Evolutionary conservation across 2,797 vertebrate genomes (phyloP).

Genomic region (Chaunax sp.): DNA sequence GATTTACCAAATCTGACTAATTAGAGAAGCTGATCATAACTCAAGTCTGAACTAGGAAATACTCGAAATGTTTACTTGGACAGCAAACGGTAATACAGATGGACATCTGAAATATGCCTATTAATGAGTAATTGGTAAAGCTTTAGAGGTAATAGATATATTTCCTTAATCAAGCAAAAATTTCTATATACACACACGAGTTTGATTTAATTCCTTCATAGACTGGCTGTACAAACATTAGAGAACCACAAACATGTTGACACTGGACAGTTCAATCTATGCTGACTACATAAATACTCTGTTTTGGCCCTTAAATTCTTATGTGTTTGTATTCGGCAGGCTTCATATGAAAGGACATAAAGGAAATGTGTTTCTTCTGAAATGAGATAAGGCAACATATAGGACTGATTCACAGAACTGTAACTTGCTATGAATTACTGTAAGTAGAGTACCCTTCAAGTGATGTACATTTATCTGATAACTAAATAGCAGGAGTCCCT

Average conservation of each 20-base stretch:
- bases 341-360: constrained; percentile 26
- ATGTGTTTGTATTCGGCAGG: constrained; percentile 16
- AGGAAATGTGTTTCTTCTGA: constrained; percentile 11
- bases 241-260: constrained; percentile 12
- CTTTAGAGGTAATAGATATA: constrained; percentile 25
- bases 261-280: constrained; percentile 8
- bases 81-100: constrained; percentile 30
- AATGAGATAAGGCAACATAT: constrained; percentile 58
- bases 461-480: constrained; percentile 39
- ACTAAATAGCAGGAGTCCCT: constrained; percentile 34
- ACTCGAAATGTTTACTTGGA: constrained; percentile 17
- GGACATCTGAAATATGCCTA: constrained; percentile 37
- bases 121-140: constrained; percentile 21
- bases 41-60: constrained; percentile 34
- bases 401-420: constrained; percentile 40
- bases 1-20: constrained; percentile 18
- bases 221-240: constrained; percentile 21
- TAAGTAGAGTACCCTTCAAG: constrained; percentile 46
- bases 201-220: constrained; percentile 15
- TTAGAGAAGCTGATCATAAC: constrained; percentile 11
- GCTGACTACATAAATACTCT: constrained; percentile 8
- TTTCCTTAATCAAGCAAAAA: constrained; percentile 23
- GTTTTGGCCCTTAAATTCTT: constrained; percentile 20
- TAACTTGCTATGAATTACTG: constrained; percentile 35
- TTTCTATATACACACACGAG: constrained; percentile 32